Conservation (phyloP, 2,797 vertebrate genomes). For the Calcarius lapponicus region DNA sequence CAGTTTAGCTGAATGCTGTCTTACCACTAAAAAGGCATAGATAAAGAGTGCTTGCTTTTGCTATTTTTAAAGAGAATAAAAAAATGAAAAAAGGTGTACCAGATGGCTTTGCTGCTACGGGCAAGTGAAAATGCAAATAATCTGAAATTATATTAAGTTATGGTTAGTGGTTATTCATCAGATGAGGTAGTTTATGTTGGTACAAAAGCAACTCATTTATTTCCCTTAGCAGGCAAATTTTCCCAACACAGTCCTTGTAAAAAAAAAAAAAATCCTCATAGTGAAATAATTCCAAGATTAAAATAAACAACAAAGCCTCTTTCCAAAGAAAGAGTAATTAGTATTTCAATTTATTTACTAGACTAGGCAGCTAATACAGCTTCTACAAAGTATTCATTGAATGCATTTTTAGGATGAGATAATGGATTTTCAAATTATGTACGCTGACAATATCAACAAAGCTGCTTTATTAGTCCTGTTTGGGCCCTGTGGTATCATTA, state of each 20-base stretch:
- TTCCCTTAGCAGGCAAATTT: not conserved
- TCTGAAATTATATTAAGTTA: slow-evolving; percentile 23
- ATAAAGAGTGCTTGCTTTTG: not conserved
- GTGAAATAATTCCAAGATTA: not conserved
- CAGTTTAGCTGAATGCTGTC: not conserved
- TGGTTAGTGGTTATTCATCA: slow-evolving; percentile 27
- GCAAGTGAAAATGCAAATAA: slow-evolving; percentile 38
- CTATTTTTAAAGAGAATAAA: not conserved
- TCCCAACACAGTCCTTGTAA: not conserved
- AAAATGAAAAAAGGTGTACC: not conserved
- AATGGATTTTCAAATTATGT: not conserved
- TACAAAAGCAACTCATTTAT: not conserved
- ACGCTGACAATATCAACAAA: not conserved
- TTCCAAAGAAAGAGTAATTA: slow-evolving; percentile 4
- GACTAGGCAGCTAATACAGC: not conserved
- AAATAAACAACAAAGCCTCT: not conserved
- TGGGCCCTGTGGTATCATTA: not conserved
- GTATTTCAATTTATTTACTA: slow-evolving; percentile 18
- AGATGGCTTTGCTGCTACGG: slow-evolving; percentile 6
- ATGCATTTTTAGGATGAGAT: not conserved
- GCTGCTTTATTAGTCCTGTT: not conserved
- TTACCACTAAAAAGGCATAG: not conserved
- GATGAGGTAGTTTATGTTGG: not conserved
- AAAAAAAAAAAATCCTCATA: not conserved
- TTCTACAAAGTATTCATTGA: not conserved